Conservation (phyloP, 2,888 invertebrate species). For the Drosophila neoperkinsi region DNA sequence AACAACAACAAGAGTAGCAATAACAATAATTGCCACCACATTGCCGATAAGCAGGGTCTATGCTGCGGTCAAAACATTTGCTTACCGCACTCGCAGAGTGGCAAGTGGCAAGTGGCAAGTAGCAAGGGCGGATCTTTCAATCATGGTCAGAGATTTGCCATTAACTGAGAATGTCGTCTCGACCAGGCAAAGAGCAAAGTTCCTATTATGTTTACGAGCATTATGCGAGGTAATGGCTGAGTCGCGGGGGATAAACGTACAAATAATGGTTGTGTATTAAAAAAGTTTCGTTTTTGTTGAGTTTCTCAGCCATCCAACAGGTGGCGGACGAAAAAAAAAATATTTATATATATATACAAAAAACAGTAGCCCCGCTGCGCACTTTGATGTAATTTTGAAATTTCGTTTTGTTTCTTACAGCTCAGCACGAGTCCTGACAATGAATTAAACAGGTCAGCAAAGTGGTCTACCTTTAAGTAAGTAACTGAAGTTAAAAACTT, state of each 20-base stretch:
- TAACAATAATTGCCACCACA: constrained; percentile 33
- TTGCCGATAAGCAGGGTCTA: constrained; percentile 28
- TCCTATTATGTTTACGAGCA: constrained; percentile 53
- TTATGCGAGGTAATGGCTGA: constrained; percentile 50
- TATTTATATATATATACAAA: not conserved
- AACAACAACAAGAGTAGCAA: constrained; percentile 32
- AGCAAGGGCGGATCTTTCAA: constrained; percentile 52
- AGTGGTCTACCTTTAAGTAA: constrained; percentile 41
- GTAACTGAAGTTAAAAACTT: constrained; percentile 56
- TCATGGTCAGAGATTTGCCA: constrained; percentile 51
- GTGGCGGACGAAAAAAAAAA: not conserved
- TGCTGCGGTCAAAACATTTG: constrained; percentile 60
- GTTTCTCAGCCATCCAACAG: constrained; percentile 13
- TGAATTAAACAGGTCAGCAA: constrained; percentile 34
- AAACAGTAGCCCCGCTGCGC: not conserved
- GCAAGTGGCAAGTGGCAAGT: not conserved
- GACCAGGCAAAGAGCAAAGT: constrained; percentile 33
- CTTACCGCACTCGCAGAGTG: constrained; percentile 2
- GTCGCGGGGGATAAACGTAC: constrained; percentile 11
- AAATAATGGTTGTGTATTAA: constrained; percentile 52
- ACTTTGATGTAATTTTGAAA: constrained; percentile 28
- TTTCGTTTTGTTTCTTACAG: constrained; percentile 24
- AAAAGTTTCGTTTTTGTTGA: constrained; percentile 51
- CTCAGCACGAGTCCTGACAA: constrained; percentile 10
- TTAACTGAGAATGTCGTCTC: constrained; percentile 36